A percentile compares a stretch with the other conserved stretches of the same genome.
These are phyloP conservation scores for Eurystomus gularis DNA, from an alignment of 2,113 vertebrate species.

Conservation along the genomic window DNA sequence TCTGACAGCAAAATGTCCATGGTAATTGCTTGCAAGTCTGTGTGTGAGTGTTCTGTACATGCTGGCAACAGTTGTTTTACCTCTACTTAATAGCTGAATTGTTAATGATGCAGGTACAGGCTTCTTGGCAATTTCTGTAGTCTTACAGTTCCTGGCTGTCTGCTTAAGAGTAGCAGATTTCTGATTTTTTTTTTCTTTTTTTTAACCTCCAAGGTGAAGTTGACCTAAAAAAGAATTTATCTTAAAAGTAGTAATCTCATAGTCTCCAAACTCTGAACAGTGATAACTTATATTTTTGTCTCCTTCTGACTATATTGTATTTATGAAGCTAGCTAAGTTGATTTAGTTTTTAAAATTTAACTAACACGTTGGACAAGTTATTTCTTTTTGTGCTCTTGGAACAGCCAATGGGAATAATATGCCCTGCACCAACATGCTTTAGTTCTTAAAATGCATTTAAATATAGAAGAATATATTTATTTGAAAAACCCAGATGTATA, in stretches of 20 bases:
- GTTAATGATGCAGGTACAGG: neutral
- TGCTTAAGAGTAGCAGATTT: neutral
- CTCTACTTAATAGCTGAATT: neutral
- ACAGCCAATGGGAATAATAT: neutral
- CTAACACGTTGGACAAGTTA: neutral
- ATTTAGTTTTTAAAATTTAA: neutral
- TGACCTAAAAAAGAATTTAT: neutral
- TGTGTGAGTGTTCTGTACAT: rapidly evolving
- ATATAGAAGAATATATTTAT: neutral
- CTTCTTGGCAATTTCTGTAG: neutral
- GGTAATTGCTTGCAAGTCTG: rapidly evolving
- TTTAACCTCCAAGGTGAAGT: neutral
- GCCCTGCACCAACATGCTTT: neutral
- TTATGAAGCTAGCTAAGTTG: neutral
- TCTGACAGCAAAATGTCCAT: neutral
- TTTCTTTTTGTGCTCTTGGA: neutral
- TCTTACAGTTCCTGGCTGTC: neutral
- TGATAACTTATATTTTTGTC: neutral
- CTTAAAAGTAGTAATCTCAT: neutral
- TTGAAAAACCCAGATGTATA: neutral
- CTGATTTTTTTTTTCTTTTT: neutral
- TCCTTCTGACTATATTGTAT: neutral
- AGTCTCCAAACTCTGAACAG: neutral
- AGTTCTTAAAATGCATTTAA: neutral
- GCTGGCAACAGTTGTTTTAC: neutral